These are phyloP conservation scores for Platygyra sinensis DNA, from an alignment of 64 coral and sea anemone species.

Conservation along the genomic window DNA sequence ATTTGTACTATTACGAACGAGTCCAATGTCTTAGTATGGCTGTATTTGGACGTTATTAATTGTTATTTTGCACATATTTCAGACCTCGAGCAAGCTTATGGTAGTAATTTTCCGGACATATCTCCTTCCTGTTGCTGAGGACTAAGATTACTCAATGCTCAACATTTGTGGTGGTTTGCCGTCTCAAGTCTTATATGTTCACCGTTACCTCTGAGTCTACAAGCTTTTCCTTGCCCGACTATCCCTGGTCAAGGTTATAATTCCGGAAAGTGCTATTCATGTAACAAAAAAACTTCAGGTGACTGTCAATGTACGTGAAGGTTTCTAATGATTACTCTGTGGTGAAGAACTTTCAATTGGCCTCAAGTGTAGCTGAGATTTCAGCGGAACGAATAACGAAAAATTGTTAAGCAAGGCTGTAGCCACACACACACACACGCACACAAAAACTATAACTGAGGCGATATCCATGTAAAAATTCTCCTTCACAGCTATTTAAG, in stretches of 20 bases:
- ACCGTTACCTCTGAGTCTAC: background rate
- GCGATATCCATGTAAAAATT: no score
- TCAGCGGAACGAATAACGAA: no score
- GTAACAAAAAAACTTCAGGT: background rate
- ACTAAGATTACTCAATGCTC: constrained; percentile 50
- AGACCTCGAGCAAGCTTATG: constrained; percentile 39
- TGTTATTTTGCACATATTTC: background rate
- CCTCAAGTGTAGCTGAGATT: no score
- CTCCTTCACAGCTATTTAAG: no score
- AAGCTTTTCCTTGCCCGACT: background rate
- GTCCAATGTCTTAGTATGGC: no score
- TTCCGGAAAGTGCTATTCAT: constrained; percentile 29
- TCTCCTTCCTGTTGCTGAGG: constrained; percentile 43
- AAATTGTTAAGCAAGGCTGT: no score
- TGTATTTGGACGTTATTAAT: no score
- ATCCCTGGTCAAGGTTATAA: constrained; percentile 7
- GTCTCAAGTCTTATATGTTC: constrained; percentile 22
- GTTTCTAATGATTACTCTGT: no score
- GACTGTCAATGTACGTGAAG: background rate
- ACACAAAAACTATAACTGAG: no score
- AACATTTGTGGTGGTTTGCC: constrained; percentile 61
- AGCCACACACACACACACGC: no score
- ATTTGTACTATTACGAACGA: no score
- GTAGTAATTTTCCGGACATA: constrained; percentile 35
- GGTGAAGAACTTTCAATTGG: no score